A percentile compares a stretch with the other conserved stretches of the same genome.
phyloP scores from a whole-genome alignment of 2,888 invertebrate genomes.

The Dynastes hyllus region DNA sequence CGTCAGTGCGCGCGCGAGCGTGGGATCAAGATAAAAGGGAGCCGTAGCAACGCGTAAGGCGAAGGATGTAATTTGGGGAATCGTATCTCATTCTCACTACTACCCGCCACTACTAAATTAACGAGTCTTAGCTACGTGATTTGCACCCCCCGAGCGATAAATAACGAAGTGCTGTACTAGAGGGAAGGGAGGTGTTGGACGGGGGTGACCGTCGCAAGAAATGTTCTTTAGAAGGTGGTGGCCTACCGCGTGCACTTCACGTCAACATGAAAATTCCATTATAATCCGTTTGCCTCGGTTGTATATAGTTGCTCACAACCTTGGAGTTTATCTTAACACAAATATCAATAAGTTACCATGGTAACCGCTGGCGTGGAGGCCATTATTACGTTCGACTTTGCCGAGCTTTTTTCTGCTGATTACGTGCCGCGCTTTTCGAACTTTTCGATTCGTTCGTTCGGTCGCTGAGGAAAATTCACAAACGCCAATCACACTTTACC shows the following conservation, averaged over 20 bases:
- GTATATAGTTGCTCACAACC: slow-evolving; percentile 46
- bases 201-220: not conserved
- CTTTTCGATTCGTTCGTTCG: slow-evolving; percentile 45
- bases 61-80: slow-evolving; percentile 44
- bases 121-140: slow-evolving; percentile 53
- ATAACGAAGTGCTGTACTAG: slow-evolving; percentile 54
- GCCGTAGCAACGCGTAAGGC: not conserved
- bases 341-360: slow-evolving; percentile 63
- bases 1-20: slow-evolving; percentile 12
- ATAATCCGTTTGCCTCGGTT: slow-evolving; percentile 60
- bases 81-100: slow-evolving; percentile 46
- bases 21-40: slow-evolving; percentile 38
- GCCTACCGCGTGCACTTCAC: slow-evolving; percentile 54
- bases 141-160: slow-evolving; percentile 56
- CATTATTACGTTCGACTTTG: slow-evolving; percentile 59
- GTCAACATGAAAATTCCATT: slow-evolving; percentile 65
- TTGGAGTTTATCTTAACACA: slow-evolving; percentile 59
- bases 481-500: slow-evolving; percentile 37
- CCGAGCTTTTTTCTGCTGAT: slow-evolving; percentile 56
- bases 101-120: slow-evolving; percentile 48
- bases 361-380: slow-evolving; percentile 55
- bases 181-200: not conserved
- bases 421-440: slow-evolving; percentile 54
- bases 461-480: slow-evolving; percentile 21
- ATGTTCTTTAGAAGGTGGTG: not conserved